Base-by-base conservation (phyloP, 1,140 invertebrate genomes). In the Lepidurus arcticus region DNA sequence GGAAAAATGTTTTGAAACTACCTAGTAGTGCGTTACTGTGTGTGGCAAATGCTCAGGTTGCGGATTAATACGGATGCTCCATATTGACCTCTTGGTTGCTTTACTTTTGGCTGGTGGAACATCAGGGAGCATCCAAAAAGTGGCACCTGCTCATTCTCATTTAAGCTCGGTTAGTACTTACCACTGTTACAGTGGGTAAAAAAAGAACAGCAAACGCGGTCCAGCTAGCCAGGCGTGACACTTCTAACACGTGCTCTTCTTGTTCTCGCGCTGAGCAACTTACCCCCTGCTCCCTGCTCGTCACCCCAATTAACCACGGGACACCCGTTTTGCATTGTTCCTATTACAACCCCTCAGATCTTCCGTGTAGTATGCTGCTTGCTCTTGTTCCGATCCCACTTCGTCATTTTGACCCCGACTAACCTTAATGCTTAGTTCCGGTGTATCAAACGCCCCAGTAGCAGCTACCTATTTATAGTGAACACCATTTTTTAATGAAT, bases 241-340 rank as follows among this genome's bases (percentile, higher is more conserved):
- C 53, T 65, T 65, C 16, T 65, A 65, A 65, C 53, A 65, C 53
- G 53, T 65, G 53, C 53, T 65, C 53, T 65, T 65, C 53, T 65
- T 65, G 53, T 65, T 65, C 53, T 9, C 53, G 53, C 53, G 53
- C 53, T 65, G 53, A 47, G 21, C 53, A 65, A 65, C 53, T 65
- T 65, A 16, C 9, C 53, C 53, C 53, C 53, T 65, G 53, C 53
- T 21, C 53, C 53, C 7, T 65, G 9, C 53, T 7, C 53, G 53
- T 65, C 53, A 65, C 53, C 13, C 53, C 53, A 65, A 65, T 65
- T 65, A 65, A 65, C 53, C 53, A 65, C 13, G 53, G 53, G 53
- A 16, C 53, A 65, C 53, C 53, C 34, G 34, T 34, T 65, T 65
- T 65, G 53, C 13, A 65, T 65, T 65, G 53, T 65, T 34, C 8